Conservation (phyloP, 1,140 invertebrate species). For the Drosophila nigrodunni region DNA sequence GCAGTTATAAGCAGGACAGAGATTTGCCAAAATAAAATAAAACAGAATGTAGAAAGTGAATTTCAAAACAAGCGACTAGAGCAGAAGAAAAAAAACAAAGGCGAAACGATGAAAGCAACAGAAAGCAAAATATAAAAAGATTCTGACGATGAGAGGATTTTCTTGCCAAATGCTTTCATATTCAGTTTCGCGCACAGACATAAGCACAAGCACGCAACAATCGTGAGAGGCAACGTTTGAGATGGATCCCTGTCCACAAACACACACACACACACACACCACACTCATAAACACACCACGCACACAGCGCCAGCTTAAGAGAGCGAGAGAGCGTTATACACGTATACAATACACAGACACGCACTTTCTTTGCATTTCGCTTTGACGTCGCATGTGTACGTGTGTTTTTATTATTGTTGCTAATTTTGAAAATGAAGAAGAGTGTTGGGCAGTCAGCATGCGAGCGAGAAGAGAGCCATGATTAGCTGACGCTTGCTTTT, state of each 20-base stretch:
- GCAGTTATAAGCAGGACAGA: conserved; percentile 9
- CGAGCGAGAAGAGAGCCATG: conserved; percentile 28
- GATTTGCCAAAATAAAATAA: neutral
- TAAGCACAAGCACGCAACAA: conserved; percentile 15
- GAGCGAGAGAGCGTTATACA: neutral
- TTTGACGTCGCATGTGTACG: conserved; percentile 37
- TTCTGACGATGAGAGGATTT: conserved; percentile 29
- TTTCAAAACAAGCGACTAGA: conserved; percentile 20
- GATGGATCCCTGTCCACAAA: conserved; percentile 4
- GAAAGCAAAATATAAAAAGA: conserved; percentile 3
- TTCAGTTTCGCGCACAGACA: conserved; percentile 40
- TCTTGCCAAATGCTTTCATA: conserved; percentile 31
- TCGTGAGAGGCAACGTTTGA: conserved; percentile 18
- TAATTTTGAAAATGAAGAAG: conserved; percentile 62
- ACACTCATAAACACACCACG: too few relatives aligned
- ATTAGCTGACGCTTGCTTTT: conserved; percentile 7
- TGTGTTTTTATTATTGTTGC: conserved; percentile 70
- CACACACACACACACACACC: conserved; percentile 3
- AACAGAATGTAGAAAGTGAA: conserved; percentile 46
- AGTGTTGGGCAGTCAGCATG: conserved; percentile 38
- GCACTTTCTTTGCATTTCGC: conserved; percentile 68
- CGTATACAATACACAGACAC: conserved; percentile 33
- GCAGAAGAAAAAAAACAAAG: conserved; percentile 9
- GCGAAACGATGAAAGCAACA: conserved; percentile 34
- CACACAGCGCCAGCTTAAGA: neutral